A percentile compares a stretch with the other conserved stretches of the same genome.
phyloP scores from a whole-genome alignment of 1,140 invertebrate species.

The Lucilia sericata region DNA sequence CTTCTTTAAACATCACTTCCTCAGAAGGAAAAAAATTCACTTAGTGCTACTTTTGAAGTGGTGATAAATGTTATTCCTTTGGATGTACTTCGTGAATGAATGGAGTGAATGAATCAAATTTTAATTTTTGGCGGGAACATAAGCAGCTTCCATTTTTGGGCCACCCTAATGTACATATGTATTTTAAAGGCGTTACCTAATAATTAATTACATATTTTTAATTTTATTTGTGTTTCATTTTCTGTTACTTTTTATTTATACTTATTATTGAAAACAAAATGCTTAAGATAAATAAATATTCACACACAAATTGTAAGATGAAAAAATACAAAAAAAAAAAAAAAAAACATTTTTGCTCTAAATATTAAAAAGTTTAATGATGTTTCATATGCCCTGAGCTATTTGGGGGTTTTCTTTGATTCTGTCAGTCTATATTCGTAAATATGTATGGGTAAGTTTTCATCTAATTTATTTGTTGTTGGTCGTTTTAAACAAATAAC shows the following conservation, averaged over 20 bases:
- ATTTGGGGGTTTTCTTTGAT: constrained; percentile 14
- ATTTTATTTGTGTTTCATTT: neutral
- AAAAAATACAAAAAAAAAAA: neutral
- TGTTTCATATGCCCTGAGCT: neutral
- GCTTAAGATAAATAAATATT: neutral
- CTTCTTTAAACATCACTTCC: no score
- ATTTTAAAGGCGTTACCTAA: constrained; percentile 31
- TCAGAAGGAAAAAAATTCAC: no score
- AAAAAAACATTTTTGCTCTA: neutral
- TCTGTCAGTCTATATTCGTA: neutral
- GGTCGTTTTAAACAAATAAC: constrained; percentile 45
- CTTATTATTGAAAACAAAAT: no score
- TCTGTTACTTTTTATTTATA: neutral
- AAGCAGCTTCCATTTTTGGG: no score
- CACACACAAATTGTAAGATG: constrained; percentile 20
- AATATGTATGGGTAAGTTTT: neutral
- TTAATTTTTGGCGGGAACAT: no score
- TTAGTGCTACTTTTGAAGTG: no score
- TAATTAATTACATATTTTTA: constrained; percentile 31
- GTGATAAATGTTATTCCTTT: no score
- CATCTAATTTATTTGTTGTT: constrained; percentile 28
- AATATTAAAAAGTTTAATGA: constrained; percentile 36
- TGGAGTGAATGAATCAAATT: no score
- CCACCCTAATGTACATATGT: no score
- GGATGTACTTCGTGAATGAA: no score